phyloP scores from a whole-genome alignment of 2,888 invertebrate species.

The Macaria notata region DNA sequence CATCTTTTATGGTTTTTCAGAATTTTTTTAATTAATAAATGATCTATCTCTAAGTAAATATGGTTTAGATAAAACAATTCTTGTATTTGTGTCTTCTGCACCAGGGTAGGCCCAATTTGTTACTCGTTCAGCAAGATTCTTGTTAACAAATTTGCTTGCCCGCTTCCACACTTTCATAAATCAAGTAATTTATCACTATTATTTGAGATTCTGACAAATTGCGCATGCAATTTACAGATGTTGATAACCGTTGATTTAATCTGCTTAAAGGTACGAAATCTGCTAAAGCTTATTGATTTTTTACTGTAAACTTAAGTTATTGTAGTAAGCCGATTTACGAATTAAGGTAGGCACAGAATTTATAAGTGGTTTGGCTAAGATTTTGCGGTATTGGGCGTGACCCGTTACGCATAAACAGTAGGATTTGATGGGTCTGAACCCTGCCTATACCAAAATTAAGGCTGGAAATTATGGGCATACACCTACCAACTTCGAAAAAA shows the following conservation, averaged over 20 bases:
- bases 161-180: constrained; percentile 32
- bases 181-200: constrained; percentile 17
- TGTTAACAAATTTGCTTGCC: constrained; percentile 18
- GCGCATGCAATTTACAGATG: constrained; percentile 31
- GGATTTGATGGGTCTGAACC: constrained; percentile 5
- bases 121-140: background rate
- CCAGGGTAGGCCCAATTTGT: background rate
- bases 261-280: constrained; percentile 44
- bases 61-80: too few relatives aligned
- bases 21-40: too few relatives aligned
- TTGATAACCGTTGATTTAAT: constrained; percentile 49
- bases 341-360: constrained; percentile 13
- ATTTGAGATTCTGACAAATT: constrained; percentile 38
- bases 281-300: constrained; percentile 42
- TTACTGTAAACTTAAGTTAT: constrained; percentile 33
- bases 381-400: constrained; percentile 20
- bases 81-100: background rate
- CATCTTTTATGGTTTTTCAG: too few relatives aligned
- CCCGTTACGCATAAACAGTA: constrained; percentile 30
- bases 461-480: too few relatives aligned
- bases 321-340: constrained; percentile 32
- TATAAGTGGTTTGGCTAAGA: constrained; percentile 26
- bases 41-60: too few relatives aligned
- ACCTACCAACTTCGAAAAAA: too few relatives aligned
- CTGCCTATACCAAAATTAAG: background rate